Evolutionary conservation across 2,888 invertebrate genomes (phyloP).

Genomic region (Timema cristinae): DNA sequence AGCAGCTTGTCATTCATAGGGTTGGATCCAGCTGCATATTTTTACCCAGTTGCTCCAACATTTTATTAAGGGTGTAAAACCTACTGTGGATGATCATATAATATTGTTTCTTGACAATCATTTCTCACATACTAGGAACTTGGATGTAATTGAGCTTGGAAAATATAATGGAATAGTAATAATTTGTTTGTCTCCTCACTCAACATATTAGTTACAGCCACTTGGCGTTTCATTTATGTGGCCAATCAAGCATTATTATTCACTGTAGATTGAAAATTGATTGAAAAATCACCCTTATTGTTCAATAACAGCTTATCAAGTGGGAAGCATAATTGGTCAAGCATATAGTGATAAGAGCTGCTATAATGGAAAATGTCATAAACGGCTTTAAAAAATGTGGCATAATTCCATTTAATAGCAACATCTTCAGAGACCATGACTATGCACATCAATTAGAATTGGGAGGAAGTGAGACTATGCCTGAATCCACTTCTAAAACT

Average conservation of each 20-base stretch:
- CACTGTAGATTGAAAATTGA: not conserved
- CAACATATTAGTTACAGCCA: not conserved
- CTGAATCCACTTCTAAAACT: not conserved
- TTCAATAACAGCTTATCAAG: not conserved
- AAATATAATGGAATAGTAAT: not conserved
- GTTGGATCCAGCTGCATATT: constrained; percentile 39
- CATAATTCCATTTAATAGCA: not conserved
- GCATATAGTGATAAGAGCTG: not conserved
- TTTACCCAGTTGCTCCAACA: constrained; percentile 40
- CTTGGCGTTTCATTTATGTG: too few relatives aligned
- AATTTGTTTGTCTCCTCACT: not conserved
- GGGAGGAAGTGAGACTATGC: too few relatives aligned
- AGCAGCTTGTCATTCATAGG: constrained; percentile 35
- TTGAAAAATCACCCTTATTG: not conserved
- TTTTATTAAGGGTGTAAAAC: constrained; percentile 26
- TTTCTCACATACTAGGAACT: not conserved
- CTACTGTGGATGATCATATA: not conserved
- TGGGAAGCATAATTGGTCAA: not conserved
- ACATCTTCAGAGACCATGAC: not conserved
- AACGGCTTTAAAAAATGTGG: not conserved
- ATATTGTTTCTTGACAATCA: not conserved
- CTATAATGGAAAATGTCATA: not conserved
- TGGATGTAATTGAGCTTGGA: not conserved
- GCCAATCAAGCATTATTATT: not conserved
- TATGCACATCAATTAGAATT: too few relatives aligned